phyloP scores from a whole-genome alignment of 35 echinoderm and acorn worm species.

The Ophiothrix spiculata region DNA sequence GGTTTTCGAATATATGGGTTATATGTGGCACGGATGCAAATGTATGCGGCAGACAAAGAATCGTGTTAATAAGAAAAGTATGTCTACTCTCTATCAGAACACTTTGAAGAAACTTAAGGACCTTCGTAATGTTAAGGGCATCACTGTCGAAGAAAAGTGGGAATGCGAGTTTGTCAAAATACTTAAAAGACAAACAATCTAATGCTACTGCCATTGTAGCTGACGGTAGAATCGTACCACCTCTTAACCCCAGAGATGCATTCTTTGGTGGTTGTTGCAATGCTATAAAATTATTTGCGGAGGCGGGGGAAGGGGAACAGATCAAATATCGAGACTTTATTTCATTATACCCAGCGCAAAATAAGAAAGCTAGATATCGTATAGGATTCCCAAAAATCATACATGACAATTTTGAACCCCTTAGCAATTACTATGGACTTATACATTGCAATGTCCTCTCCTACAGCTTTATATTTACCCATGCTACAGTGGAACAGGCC shows the following conservation, averaged over 20 bases:
- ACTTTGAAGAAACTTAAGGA: neutral
- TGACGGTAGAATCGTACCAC: neutral
- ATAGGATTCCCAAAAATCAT: too few relatives aligned
- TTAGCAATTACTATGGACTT: too few relatives aligned
- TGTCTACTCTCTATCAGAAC: neutral
- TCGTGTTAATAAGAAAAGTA: neutral
- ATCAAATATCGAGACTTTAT: too few relatives aligned
- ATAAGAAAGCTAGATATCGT: too few relatives aligned
- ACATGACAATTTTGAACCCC: too few relatives aligned
- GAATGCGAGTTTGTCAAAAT: neutral
- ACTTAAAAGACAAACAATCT: neutral
- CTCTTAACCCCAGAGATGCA: neutral
- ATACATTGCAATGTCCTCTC: too few relatives aligned
- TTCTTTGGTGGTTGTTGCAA: neutral
- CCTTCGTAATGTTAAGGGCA: neutral
- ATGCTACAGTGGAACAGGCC: too few relatives aligned
- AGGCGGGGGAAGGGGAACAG: too few relatives aligned
- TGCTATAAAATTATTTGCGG: too few relatives aligned
- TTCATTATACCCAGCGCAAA: too few relatives aligned
- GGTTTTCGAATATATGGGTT: neutral
- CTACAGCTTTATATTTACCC: too few relatives aligned
- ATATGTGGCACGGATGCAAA: neutral
- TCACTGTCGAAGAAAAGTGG: neutral
- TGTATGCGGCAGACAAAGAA: neutral
- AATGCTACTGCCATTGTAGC: neutral